Conservation (phyloP, 2,797 vertebrate genomes). For the Phrynocephalus forsythii region DNA sequence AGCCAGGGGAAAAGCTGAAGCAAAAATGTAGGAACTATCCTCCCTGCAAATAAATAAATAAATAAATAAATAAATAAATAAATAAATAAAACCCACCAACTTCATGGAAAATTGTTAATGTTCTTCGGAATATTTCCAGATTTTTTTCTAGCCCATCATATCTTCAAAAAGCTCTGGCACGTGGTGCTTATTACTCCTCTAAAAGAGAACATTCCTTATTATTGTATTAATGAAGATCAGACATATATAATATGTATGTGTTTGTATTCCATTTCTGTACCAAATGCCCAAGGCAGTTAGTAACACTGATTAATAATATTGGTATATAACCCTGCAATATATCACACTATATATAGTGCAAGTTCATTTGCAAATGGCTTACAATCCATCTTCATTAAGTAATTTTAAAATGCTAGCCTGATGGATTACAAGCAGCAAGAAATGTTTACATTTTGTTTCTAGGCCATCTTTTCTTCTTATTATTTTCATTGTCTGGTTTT, state of each 20-base stretch:
- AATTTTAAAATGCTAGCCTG: neutral
- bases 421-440: neutral
- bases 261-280: neutral
- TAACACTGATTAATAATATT: neutral
- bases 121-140: no score
- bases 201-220: neutral
- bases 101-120: no score
- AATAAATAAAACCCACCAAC: no score
- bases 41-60: no score
- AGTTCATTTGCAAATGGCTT: conserved; percentile 16
- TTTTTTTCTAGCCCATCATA: no score
- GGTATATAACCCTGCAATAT: neutral
- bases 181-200: neutral
- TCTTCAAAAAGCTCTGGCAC: neutral
- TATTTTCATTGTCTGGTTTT: conserved; percentile 25
- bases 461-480: neutral
- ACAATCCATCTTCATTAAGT: neutral
- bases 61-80: no score
- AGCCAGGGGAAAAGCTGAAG: no score
- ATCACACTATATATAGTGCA: neutral
- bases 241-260: neutral
- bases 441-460: conserved; percentile 5
- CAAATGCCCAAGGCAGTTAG: neutral
- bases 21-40: no score
- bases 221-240: neutral